phyloP scores from a whole-genome alignment of 1,140 invertebrate species.

The Hirudo medicinalis region DNA sequence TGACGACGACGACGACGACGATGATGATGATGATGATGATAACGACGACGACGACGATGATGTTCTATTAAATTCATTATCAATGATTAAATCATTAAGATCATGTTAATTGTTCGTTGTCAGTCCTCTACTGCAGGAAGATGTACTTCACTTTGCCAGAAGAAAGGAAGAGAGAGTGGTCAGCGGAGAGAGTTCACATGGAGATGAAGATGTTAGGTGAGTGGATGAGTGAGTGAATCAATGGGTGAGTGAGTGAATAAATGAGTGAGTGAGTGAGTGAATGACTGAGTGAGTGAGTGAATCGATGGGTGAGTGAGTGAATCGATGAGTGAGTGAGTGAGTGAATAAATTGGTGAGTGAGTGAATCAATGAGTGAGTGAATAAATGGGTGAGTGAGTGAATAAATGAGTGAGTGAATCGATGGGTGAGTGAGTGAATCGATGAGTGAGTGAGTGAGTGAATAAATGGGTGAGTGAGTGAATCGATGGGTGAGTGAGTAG shows the following conservation, averaged over 20 bases:
- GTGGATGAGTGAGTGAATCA: not conserved
- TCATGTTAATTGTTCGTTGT: not conserved
- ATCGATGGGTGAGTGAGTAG: no score
- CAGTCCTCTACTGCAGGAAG: slow-evolving; percentile 9
- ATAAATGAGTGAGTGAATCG: no score
- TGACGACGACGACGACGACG: not conserved
- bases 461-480: no score
- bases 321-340: not conserved
- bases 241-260: not conserved
- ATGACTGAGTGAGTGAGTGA: not conserved
- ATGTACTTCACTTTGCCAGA: slow-evolving; percentile 15
- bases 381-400: no score
- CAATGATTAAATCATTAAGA: not conserved
- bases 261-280: not conserved
- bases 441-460: no score
- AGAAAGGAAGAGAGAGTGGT: not conserved
- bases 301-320: not conserved
- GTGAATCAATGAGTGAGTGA: not conserved
- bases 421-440: no score
- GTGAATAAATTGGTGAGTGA: not conserved
- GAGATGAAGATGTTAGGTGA: slow-evolving; percentile 1
- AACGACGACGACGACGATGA: not conserved
- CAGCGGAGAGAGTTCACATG: not conserved
- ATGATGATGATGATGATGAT: not conserved
- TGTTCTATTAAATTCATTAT: not conserved